These are phyloP conservation scores for Drosophila subsilvestris DNA, from an alignment of 2,888 invertebrate species.

Conservation along the genomic window DNA sequence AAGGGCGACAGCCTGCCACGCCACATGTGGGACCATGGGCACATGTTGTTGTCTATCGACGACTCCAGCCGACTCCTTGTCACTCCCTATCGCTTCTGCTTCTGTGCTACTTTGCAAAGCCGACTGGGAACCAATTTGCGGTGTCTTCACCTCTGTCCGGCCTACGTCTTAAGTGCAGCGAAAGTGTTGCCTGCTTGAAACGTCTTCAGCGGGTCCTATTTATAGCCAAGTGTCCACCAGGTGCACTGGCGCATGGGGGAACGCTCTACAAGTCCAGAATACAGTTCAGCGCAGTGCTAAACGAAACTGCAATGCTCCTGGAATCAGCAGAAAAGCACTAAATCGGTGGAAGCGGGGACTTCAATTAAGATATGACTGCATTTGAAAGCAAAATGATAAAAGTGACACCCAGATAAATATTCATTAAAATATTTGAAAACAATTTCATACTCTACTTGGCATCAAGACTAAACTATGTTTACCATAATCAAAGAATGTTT, in stretches of 20 bases:
- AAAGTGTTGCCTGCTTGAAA: conserved; percentile 39
- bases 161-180: conserved; percentile 34
- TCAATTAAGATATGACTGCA: too few relatives aligned
- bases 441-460: too few relatives aligned
- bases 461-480: too few relatives aligned
- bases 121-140: conserved; percentile 47
- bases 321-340: neutral
- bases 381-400: too few relatives aligned
- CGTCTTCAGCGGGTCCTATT: conserved; percentile 41
- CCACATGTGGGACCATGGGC: conserved; percentile 63
- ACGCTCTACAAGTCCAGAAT: neutral
- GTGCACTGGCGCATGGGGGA: neutral
- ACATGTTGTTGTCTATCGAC: conserved; percentile 39
- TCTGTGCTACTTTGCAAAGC: conserved; percentile 11
- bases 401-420: too few relatives aligned
- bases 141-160: neutral
- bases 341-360: neutral
- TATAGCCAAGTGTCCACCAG: conserved; percentile 40
- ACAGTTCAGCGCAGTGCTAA: too few relatives aligned
- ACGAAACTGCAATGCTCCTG: too few relatives aligned
- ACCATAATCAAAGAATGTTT: neutral
- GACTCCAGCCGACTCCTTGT: neutral
- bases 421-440: too few relatives aligned
- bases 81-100: neutral
- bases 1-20: conserved; percentile 44